Base-by-base conservation (phyloP, 1,140 invertebrate species). In the Popillia japonica region DNA sequence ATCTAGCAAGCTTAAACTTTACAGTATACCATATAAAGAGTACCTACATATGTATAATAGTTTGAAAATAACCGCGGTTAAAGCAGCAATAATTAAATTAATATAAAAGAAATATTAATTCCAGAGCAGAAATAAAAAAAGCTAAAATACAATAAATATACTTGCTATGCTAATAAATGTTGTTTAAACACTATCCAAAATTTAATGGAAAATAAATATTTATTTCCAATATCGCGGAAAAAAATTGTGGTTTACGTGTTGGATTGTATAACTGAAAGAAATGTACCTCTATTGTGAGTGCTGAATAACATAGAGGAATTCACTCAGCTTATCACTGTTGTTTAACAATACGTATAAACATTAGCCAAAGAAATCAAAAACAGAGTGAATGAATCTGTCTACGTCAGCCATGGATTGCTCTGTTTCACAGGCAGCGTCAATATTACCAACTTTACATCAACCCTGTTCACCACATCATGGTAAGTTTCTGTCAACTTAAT, bases 361-460 rank as follows among this genome's bases (percentile, higher is more conserved):
- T 34, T 34, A 34, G 27, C 27, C 4, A 4, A 34, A 34, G 44
- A 17, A 17, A 48, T 48, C 61, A 8, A 68, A 22, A 27, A 55
- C 44, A 48, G 55, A 48, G 42, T 27, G 75, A 78, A 78, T 78
- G 77, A 78, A 78, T 74, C 48, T 78, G 44, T 74, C 78, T 22
- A 76, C 78, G 75, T 34, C 61, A 17, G 78, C 76, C 40, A 83
- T 84, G 82, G 83, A 84, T 76, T 82, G 81, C 74, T 80, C 80
- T 42, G 79, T 83, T 40, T 79, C 82, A 42, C 83, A 84, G 64
- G 48, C 81, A 7, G 44, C 78, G 40, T 40, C 73, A 40, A 80
- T 84, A 61, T 72, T 83, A 64, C 77, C 81, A 23, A 77, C 82
- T 10, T 61, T 83, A 20, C 83, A 83, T 80, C 83, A 84, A 76